Evolutionary conservation across 2,113 vertebrate species (phyloP).

Genomic region (Phyllostomus discolor): DNA sequence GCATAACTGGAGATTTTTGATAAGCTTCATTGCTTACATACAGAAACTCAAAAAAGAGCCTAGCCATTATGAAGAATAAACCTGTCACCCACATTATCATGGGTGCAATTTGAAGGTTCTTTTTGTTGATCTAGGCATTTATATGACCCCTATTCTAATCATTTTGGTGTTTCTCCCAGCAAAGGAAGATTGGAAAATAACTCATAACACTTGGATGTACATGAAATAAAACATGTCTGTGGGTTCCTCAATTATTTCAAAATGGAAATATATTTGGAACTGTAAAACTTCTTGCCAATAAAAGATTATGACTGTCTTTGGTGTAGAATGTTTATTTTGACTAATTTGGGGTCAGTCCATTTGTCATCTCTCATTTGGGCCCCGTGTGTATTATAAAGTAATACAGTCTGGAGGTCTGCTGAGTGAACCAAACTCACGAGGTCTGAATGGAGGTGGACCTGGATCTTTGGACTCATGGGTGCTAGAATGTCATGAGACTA

Average conservation of each 20-base stretch:
- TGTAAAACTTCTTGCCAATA: slow-evolving; percentile 16
- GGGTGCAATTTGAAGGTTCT: neutral
- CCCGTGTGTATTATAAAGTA: neutral
- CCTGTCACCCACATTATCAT: neutral
- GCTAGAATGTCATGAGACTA: neutral
- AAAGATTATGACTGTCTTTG: neutral
- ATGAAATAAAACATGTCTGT: neutral
- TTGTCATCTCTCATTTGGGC: neutral
- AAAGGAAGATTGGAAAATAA: neutral
- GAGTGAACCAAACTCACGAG: neutral
- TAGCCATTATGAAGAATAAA: neutral
- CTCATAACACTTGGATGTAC: neutral
- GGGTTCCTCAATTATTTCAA: neutral
- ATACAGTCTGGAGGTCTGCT: neutral
- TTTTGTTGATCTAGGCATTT: neutral
- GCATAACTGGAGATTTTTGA: neutral
- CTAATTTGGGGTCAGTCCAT: neutral
- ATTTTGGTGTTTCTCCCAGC: neutral
- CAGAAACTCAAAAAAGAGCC: slow-evolving; percentile 12
- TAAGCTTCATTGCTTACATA: neutral
- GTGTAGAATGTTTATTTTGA: neutral
- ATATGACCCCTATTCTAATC: neutral
- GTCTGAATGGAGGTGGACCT: neutral
- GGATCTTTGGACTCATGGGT: neutral
- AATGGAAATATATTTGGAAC: slow-evolving; percentile 24